Base-by-base conservation (phyloP, 2,888 invertebrate genomes). In the Pammene fasciana region DNA sequence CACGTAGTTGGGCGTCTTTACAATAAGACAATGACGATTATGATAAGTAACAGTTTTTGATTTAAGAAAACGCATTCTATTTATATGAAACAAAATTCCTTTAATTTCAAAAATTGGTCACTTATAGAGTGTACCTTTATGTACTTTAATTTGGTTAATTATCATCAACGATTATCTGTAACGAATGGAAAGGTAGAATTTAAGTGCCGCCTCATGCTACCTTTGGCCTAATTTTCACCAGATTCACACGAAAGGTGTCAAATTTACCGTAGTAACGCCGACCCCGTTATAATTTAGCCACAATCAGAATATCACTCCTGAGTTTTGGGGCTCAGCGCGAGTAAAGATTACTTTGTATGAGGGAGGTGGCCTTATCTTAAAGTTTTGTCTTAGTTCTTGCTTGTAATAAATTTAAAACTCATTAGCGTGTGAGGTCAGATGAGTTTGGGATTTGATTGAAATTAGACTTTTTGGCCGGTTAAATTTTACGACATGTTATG, bases 311-410 rank as follows among this genome's bases (percentile, higher is more conserved):
- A 70, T 59, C 84, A 87, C 83, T 82, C 78, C 65, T 62, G 82
- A 84, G 82, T 87, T 86, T 75, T 76, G 82, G 83, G 85, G 85
- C 82, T 82, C 84, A 86, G 87, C 82, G 76, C 73, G 82, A 80
- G 87, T 84, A 88, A 87, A 90, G 91, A 90, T 91, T 90, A 90
- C 86, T 87, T 86, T 83, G 82, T 82, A 81, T 81, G 83, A 82
- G 77, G 81, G 82, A 76, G 79, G 77, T 79, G 67, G 79, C 82
- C 87, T 88, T 90, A 90, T 90, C 90, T 89, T 83, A 83, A 85
- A 84, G 82, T 85, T 87, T 85, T 74, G 75, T 75, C 75, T 78
- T 76, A 84, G 85, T 86, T 85, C 81, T 68, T 56, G 61, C 62
- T 67, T 65, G 68, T 66, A 60, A 65, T 56, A 70, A 66, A 70